Conservation (phyloP, 2,888 invertebrate genomes). For the Julus scanicus region DNA sequence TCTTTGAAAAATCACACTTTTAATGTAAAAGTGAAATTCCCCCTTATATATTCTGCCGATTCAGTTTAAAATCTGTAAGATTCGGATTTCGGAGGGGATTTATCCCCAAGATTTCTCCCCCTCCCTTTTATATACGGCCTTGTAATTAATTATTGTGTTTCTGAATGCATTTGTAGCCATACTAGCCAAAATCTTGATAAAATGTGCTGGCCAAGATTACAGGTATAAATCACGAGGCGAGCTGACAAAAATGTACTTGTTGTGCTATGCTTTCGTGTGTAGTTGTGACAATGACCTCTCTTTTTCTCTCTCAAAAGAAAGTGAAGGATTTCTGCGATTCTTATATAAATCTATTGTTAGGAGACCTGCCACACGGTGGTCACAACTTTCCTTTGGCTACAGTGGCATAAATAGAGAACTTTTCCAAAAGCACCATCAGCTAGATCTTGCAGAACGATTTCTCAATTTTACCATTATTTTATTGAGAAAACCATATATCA, state of each 20-base stretch:
- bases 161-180: neutral
- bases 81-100: neutral
- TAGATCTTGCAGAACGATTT: neutral
- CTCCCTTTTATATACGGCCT: too few species aligned
- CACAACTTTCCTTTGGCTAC: neutral
- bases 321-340: slow-evolving; percentile 20
- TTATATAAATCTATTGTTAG: neutral
- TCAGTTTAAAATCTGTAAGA: neutral
- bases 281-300: slow-evolving; percentile 43
- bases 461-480: neutral
- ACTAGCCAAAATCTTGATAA: slow-evolving; percentile 6
- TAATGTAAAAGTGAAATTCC: too few species aligned
- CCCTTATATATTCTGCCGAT: too few species aligned
- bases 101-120: too few species aligned
- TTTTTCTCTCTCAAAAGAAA: neutral
- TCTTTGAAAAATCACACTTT: too few species aligned
- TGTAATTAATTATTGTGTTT: neutral
- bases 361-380: neutral
- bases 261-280: slow-evolving; percentile 10
- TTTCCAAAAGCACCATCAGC: neutral
- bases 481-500: neutral
- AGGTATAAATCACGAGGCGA: slow-evolving; percentile 30
- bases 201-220: neutral
- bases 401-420: neutral
- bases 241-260: slow-evolving; percentile 36